These are phyloP conservation scores for Andrena marginata DNA, from an alignment of 2,888 invertebrate species.

Conservation along the genomic window DNA sequence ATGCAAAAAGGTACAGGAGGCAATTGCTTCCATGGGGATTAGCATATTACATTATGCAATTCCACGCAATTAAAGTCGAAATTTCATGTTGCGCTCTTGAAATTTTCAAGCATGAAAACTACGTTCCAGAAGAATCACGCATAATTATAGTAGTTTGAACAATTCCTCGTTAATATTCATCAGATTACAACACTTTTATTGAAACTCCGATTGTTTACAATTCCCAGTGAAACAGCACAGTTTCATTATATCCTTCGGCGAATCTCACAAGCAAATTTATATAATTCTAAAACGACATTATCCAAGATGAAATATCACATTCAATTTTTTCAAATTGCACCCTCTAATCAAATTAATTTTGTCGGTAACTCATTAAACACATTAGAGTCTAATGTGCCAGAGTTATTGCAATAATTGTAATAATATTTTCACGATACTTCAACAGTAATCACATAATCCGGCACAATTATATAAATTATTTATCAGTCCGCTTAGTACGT, in stretches of 20 bases:
- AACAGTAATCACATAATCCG: too few relatives aligned
- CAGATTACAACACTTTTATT: neutral
- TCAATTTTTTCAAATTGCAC: slow-evolving; percentile 51
- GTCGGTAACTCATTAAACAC: too few relatives aligned
- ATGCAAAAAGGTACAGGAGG: slow-evolving; percentile 7
- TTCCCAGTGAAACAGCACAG: neutral
- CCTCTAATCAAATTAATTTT: neutral
- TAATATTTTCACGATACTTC: too few relatives aligned
- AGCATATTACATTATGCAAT: slow-evolving; percentile 22
- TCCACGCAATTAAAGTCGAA: slow-evolving; percentile 22
- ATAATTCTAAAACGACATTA: slow-evolving; percentile 31
- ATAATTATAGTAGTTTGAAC: neutral
- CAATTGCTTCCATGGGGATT: slow-evolving; percentile 20
- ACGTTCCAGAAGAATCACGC: neutral
- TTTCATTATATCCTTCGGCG: slow-evolving; percentile 16
- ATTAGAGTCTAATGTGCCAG: neutral
- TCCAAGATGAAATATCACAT: slow-evolving; percentile 50
- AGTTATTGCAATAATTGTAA: slow-evolving; percentile 6
- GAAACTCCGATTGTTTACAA: neutral
- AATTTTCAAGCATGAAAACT: neutral
- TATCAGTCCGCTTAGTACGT: too few relatives aligned
- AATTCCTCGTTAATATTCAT: neutral
- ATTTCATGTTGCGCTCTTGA: slow-evolving; percentile 8
- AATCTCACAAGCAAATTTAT: slow-evolving; percentile 30
- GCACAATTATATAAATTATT: too few relatives aligned